These are phyloP conservation scores for Acanthopleura granulata DNA, from an alignment of 2,888 invertebrate genomes.

Conservation along the genomic window DNA sequence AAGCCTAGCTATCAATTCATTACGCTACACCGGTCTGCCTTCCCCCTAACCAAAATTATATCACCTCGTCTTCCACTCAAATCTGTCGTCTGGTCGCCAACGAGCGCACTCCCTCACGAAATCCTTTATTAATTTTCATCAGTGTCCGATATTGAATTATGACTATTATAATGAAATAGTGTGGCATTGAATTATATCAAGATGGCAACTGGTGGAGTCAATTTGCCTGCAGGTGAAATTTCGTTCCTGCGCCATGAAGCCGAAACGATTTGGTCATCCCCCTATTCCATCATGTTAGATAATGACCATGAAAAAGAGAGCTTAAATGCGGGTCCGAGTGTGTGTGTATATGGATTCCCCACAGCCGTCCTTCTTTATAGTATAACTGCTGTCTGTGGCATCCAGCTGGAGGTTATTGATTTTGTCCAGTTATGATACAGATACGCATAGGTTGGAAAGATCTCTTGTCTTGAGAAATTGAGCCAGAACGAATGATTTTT, in stretches of 20 bases:
- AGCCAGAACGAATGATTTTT: too few species aligned
- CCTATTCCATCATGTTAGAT: too few species aligned
- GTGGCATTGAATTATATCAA: neutral
- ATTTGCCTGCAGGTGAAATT: constrained; percentile 5
- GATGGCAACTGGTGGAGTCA: constrained; percentile 12
- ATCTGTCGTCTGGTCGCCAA: neutral
- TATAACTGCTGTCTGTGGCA: too few species aligned
- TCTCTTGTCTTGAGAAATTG: too few species aligned
- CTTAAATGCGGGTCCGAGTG: too few species aligned
- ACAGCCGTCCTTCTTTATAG: too few species aligned
- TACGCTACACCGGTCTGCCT: neutral
- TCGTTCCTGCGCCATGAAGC: neutral
- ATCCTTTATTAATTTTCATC: constrained; percentile 18
- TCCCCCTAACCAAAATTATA: constrained; percentile 17
- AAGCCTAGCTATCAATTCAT: constrained; percentile 10
- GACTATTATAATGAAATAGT: constrained; percentile 7
- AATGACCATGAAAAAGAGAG: too few species aligned
- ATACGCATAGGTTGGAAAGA: too few species aligned
- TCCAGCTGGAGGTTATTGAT: too few species aligned
- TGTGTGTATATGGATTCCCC: too few species aligned
- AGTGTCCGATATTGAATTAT: constrained; percentile 14
- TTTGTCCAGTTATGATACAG: too few species aligned
- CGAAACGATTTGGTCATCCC: too few species aligned
- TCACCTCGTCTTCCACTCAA: neutral
- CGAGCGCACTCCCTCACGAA: neutral